These are phyloP conservation scores for Metellina segmentata DNA, from an alignment of 2,888 invertebrate species.

Conservation along the genomic window DNA sequence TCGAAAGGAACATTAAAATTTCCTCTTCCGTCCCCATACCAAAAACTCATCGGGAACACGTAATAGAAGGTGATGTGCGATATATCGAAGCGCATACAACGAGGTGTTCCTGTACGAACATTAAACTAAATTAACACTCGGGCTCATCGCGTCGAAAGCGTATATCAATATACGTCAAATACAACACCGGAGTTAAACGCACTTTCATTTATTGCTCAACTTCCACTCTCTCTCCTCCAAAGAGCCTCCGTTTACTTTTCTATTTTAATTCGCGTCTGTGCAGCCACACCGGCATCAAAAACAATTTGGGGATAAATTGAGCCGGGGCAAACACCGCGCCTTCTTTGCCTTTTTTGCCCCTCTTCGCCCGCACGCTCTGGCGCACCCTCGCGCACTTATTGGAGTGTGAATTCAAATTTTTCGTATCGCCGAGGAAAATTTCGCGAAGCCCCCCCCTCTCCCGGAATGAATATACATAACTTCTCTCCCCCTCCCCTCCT, in stretches of 20 bases:
- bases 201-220: not conserved
- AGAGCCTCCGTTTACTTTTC: not conserved
- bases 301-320: conserved; percentile 74
- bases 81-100: too few species aligned
- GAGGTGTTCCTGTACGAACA: too few species aligned
- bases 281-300: conserved; percentile 68
- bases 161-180: not conserved
- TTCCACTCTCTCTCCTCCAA: not conserved
- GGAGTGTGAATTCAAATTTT: conserved; percentile 70
- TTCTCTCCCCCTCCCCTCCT: conserved; percentile 13
- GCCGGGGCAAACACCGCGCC: conserved; percentile 56
- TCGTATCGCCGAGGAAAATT: conserved; percentile 54
- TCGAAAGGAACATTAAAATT: too few species aligned
- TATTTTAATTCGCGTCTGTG: conserved; percentile 41
- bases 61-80: too few species aligned
- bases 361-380: conserved; percentile 38
- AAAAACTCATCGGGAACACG: too few species aligned
- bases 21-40: too few species aligned
- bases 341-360: not conserved
- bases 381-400: conserved; percentile 56
- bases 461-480: conserved; percentile 70
- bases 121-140: too few species aligned
- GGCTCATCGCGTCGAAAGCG: not conserved
- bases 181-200: not conserved
- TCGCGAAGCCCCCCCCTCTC: conserved; percentile 4